Base-by-base conservation (phyloP, 2,113 vertebrate species). In the Tychaedon coryphoeus region DNA sequence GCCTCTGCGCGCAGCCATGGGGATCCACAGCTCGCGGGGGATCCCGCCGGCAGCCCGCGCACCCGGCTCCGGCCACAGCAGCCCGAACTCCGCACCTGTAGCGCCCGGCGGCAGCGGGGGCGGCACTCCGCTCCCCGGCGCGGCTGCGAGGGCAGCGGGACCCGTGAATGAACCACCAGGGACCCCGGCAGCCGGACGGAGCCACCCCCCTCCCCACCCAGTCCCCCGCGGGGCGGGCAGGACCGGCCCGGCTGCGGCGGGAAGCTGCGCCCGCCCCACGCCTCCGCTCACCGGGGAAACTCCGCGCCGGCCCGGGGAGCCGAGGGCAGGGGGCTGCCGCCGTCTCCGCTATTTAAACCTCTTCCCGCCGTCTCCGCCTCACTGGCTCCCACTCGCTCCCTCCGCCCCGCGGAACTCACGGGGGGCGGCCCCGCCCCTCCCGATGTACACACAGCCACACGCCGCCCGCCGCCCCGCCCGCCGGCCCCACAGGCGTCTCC, bases 321-420 rank as follows among this genome's bases (percentile, higher is more conserved):
- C 25, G 3, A 65, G 45, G 38, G 65, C 83, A 65, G 45, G 70
- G 86, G 42, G 86, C 73, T 92, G 77, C 71, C 47, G 74, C 88
- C 82, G 72, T 57, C 73, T 92, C 95, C 89, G 86, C 89, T 96
- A 95, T 95, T 96, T 94, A 95, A 96, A 91, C 61, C 92, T 86
- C 93, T 95, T 94, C 93, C 95, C 93, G 92, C 93, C 89, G 93
- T 85, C 93, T 90, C 82, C 94, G 89, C 95, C 93, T 92, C 91
- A 92, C 95, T 90, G 93, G 71, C 90, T 92, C 74, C 47, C 85
- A 75, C 93, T 93, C 91, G 34, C 91, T 95, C 93, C 50, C 95
- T 88, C 93, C 95, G 72, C 93, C 93, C 95, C 86, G 19, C 95
- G 74, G 86, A 90, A 92, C 95, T 96, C 78, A 76, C 50, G 58